Evolutionary conservation across 2,888 invertebrate genomes (phyloP).

Genomic region (Ethmia dodecea): DNA sequence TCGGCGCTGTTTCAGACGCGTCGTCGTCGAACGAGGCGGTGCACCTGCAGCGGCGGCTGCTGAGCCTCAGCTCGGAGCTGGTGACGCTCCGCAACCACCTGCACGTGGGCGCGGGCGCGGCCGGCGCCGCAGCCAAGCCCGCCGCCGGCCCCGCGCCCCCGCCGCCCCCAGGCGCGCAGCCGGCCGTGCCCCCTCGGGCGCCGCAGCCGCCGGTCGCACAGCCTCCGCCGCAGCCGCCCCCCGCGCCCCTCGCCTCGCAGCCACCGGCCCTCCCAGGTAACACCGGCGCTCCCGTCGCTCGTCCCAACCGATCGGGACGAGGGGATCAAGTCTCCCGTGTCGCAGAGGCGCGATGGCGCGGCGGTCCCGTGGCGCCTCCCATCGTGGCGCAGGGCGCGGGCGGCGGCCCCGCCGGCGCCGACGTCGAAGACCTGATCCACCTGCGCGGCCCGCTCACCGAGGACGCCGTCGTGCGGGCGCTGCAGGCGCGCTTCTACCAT

Average conservation of each 20-base stretch:
- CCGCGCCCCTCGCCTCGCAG: slow-evolving; percentile 47
- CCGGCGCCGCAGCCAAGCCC: slow-evolving; percentile 20
- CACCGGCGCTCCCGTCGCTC: neutral
- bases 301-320: neutral
- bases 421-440: slow-evolving; percentile 94
- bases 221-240: slow-evolving; percentile 30
- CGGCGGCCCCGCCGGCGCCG: slow-evolving; percentile 42
- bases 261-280: slow-evolving; percentile 9
- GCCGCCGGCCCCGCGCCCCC: slow-evolving; percentile 40
- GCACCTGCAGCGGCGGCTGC: slow-evolving; percentile 92
- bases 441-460: slow-evolving; percentile 95
- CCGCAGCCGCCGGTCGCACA: slow-evolving; percentile 54
- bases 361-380: slow-evolving; percentile 19
- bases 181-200: slow-evolving; percentile 30
- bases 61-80: slow-evolving; percentile 93
- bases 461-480: slow-evolving; percentile 93
- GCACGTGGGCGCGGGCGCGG: slow-evolving; percentile 80
- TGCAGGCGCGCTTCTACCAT: slow-evolving; percentile 92
- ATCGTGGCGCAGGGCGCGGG: slow-evolving; percentile 27
- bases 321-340: neutral
- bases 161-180: slow-evolving; percentile 29
- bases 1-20: slow-evolving; percentile 85
- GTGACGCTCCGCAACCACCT: slow-evolving; percentile 93
- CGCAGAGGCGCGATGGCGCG: slow-evolving; percentile 38
- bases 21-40: slow-evolving; percentile 96